A percentile compares a stretch with the other conserved stretches of the same genome.
These are phyloP conservation scores for Timema podura DNA, from an alignment of 2,888 invertebrate genomes.

Conservation along the genomic window DNA sequence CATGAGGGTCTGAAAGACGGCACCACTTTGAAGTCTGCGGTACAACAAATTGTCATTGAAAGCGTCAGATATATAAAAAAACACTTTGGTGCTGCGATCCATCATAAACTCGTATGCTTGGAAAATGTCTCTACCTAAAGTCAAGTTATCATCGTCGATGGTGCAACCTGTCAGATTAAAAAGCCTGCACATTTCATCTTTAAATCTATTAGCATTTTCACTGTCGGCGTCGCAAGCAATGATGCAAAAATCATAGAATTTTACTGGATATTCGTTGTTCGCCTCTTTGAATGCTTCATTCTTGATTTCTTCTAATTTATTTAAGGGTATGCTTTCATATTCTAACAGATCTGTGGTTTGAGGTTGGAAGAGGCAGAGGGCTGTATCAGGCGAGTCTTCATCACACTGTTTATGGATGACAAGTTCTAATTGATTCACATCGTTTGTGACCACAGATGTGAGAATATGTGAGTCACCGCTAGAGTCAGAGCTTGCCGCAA, in stretches of 20 bases:
- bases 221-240: slow-evolving; percentile 24
- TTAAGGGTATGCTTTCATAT: background rate
- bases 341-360: background rate
- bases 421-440: too few species aligned
- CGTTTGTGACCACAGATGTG: too few species aligned
- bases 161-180: slow-evolving; percentile 23
- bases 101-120: slow-evolving; percentile 25
- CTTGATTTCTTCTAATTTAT: background rate
- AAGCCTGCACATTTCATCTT: slow-evolving; percentile 17
- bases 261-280: slow-evolving; percentile 5
- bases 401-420: background rate
- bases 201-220: slow-evolving; percentile 19
- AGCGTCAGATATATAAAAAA: slow-evolving; percentile 23
- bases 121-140: slow-evolving; percentile 23
- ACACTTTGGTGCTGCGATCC: slow-evolving; percentile 26
- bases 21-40: slow-evolving; percentile 25
- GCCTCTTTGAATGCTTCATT: slow-evolving; percentile 6
- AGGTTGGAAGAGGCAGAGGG: background rate
- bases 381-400: background rate
- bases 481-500: too few species aligned
- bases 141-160: slow-evolving; percentile 21
- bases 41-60: slow-evolving; percentile 21
- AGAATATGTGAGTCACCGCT: too few species aligned
- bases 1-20: slow-evolving; percentile 26
- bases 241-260: slow-evolving; percentile 26